Base-by-base conservation (phyloP, 1,140 invertebrate species). In the Zophobas morio region DNA sequence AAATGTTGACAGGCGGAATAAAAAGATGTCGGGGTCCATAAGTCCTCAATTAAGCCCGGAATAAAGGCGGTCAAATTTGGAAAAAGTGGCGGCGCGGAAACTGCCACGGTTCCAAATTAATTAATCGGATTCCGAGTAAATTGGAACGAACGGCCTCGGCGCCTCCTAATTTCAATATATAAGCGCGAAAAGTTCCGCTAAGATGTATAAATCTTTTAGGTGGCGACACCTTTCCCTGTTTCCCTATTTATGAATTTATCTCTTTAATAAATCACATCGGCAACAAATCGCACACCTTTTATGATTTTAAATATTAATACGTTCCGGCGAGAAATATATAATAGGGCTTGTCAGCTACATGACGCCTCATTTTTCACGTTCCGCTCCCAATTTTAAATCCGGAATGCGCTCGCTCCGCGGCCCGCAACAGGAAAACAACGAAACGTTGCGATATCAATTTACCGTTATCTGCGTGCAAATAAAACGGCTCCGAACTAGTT, bases 161-260 rank as follows among this genome's bases (percentile, higher is more conserved):
- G 60, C 42, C 42, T 66, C 60, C 39, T 66, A 66, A 66, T 66
- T 66, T 66, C 60, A 66, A 66, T 66, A 66, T 66, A 66, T 66
- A 66, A 66, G 37, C 20, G 36, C 36, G 60, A 66, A 66, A 66
- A 66, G 60, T 66, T 66, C n/a, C 60, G 60, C 60, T 66, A 66
- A 66, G 60, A 66, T 42, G 8, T 66, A 66, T 66, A 66, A 66
- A 66, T 66, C 60, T 66, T 66, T 66, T 66, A 66, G 37, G 37
- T 66, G 3, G 60, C 60, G 60, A 66, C 60, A 66, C 60, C 8
- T 66, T 66, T 66, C 60, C 37, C 60, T 66, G 60, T 66, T 66
- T 57, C 33, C 60, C 60, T 66, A 66, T 66, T 66, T 66, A 66
- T 66, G 60, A 66, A 66, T 66, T 66, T 66, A 66, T 66, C 60